phyloP scores from a whole-genome alignment of 1,140 invertebrate genomes.

The Matsumurasca onukii region DNA sequence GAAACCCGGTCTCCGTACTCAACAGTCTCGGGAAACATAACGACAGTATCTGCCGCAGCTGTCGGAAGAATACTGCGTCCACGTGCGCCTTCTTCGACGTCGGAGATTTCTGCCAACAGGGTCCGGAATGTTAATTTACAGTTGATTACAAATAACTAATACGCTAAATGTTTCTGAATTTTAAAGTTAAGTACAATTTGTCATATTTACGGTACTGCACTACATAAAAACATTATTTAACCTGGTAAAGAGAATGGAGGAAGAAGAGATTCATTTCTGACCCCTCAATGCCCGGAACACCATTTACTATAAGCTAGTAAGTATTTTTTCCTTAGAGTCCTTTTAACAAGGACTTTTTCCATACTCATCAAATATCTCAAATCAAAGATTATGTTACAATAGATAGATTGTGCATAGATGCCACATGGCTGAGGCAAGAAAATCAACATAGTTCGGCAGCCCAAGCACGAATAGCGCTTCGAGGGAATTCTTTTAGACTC shows the following conservation, averaged over 20 bases:
- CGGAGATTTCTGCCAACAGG: slow-evolving; percentile 37
- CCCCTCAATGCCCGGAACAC: too few species aligned
- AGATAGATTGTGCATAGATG: too few species aligned
- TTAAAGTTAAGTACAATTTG: not conserved
- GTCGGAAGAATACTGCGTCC: slow-evolving; percentile 78
- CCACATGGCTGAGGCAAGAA: too few species aligned
- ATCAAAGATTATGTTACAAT: too few species aligned
- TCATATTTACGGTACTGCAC: not conserved
- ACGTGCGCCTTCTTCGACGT: slow-evolving; percentile 80
- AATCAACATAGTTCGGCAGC: too few species aligned
- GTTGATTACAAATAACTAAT: not conserved
- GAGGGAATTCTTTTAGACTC: too few species aligned
- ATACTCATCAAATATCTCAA: too few species aligned
- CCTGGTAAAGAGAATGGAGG: slow-evolving; percentile 15
- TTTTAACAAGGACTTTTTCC: too few species aligned
- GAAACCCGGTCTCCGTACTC: slow-evolving; percentile 73
- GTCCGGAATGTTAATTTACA: not conserved
- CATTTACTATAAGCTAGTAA: too few species aligned
- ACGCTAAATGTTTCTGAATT: not conserved
- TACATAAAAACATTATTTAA: slow-evolving; percentile 5
- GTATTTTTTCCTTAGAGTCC: too few species aligned
- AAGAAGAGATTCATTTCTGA: too few species aligned
- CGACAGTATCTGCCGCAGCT: slow-evolving; percentile 72
- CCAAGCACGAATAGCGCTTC: too few species aligned
- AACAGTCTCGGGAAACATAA: slow-evolving; percentile 82